Conservation (phyloP, 2,797 vertebrate genomes). For the Lacerta viridis region DNA sequence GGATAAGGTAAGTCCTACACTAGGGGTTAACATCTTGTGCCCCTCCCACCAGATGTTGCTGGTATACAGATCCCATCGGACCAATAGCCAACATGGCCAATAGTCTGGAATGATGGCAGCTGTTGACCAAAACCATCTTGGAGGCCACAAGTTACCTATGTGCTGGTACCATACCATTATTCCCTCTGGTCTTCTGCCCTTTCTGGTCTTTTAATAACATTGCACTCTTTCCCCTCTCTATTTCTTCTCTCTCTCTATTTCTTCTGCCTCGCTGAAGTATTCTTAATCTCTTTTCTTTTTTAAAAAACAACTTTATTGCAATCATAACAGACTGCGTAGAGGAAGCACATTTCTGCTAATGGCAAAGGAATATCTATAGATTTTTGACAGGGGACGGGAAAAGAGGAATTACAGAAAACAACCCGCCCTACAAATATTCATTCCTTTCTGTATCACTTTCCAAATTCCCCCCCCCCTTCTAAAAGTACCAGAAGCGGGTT, state of each 20-base stretch:
- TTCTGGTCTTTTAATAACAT: background rate
- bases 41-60: too few species aligned
- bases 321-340: background rate
- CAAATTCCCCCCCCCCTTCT: conserved; percentile 38
- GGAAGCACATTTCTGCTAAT: background rate
- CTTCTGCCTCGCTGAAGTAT: background rate
- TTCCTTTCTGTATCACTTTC: conserved; percentile 56
- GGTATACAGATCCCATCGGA: too few species aligned
- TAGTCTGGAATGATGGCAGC: too few species aligned
- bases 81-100: too few species aligned
- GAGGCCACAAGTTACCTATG: too few species aligned
- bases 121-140: too few species aligned
- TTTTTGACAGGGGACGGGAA: background rate
- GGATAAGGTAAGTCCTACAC: too few species aligned
- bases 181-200: background rate
- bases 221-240: background rate
- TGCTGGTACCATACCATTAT: background rate
- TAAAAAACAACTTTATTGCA: background rate
- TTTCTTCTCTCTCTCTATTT: background rate
- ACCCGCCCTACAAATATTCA: background rate
- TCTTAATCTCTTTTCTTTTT: background rate
- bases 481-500: conserved; percentile 50
- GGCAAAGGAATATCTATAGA: background rate
- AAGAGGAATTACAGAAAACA: conserved; percentile 7
- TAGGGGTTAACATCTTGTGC: too few species aligned